A percentile compares a stretch with the other conserved stretches of the same genome.
These are phyloP conservation scores for Ceratina calcarata DNA, from an alignment of 1,140 invertebrate species.

Conservation along the genomic window DNA sequence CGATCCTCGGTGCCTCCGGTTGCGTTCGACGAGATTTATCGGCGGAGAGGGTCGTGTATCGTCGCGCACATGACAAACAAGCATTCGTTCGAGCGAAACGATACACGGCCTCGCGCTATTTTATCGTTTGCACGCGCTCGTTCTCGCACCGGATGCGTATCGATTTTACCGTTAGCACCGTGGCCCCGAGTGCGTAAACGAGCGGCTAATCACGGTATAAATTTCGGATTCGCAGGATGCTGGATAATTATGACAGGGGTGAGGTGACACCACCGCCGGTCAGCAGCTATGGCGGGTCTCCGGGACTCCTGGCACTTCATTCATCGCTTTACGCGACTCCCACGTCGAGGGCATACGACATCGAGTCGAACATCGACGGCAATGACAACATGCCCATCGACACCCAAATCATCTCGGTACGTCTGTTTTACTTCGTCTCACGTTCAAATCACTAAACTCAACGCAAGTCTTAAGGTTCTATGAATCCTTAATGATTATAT, in stretches of 20 bases:
- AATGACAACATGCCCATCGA: conserved; percentile 78
- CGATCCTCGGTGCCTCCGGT: not conserved
- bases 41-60: not conserved
- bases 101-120: conserved; percentile 4
- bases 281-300: conserved; percentile 76
- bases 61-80: conserved; percentile 6
- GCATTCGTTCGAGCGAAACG: conserved; percentile 30
- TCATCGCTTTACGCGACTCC: conserved; percentile 77
- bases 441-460: not conserved
- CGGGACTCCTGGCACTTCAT: conserved; percentile 77
- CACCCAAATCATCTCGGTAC: conserved; percentile 79
- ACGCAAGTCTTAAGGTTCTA: too few relatives aligned
- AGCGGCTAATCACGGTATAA: conserved; percentile 5
- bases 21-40: not conserved
- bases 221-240: conserved; percentile 71
- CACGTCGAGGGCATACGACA: conserved; percentile 76
- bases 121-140: conserved; percentile 9
- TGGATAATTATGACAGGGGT: conserved; percentile 79
- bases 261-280: conserved; percentile 78
- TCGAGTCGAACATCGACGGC: conserved; percentile 77
- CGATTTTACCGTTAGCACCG: conserved; percentile 28
- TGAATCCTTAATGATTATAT: too few relatives aligned
- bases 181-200: not conserved
- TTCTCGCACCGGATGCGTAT: conserved; percentile 22
- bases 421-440: too few relatives aligned